Base-by-base conservation (phyloP, 2,888 invertebrate species). In the Anthoptus insignis region DNA sequence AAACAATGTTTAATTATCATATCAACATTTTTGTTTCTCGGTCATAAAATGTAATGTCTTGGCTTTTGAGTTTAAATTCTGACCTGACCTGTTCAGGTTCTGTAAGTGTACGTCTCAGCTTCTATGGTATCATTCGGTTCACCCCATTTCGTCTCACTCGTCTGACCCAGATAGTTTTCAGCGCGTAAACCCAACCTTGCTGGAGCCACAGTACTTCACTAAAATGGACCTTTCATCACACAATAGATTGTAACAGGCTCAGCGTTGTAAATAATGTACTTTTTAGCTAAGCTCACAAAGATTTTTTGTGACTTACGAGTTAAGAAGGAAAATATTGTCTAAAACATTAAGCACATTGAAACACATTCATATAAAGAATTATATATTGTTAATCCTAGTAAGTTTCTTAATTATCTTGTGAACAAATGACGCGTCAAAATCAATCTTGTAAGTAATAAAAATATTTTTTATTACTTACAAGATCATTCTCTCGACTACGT, bases 71-170 rank as follows among this genome's bases (percentile, higher is more conserved):
- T 0, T 42, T 19, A 19, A 42, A 19, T 3, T 19, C 9, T 2
- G 14, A 37, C 37, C 37, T 37, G 37, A 14, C 14, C 14, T 19
- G 19, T 6, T 54, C 6, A 54, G 39, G 13, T 21, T 34, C 37
- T 27, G 49, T 16, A 39, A 49, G 24, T 14, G 66, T n/a, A 47
- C 21, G 21, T 53, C 42, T 42, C 21, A 22, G 59, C 61, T 71
- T 69, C 69, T 85, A 84, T 76, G 84, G 84, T 79, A 85, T 86
- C 84, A 72, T 76, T 74, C 66, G 66, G 70, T 66, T 78, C 73
- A 78, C 73, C 71, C 79, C 63, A 79, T 75, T 74, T 76, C 73
- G 59, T 64, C 47, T 61, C 45, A 53, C 42, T 16, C 37, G 47
- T 32, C 34, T 54, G 68, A 65, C 72, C 73, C 57, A 63, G 67